Conservation (phyloP, 1,140 invertebrate species). For the Cydia fagiglandana region DNA sequence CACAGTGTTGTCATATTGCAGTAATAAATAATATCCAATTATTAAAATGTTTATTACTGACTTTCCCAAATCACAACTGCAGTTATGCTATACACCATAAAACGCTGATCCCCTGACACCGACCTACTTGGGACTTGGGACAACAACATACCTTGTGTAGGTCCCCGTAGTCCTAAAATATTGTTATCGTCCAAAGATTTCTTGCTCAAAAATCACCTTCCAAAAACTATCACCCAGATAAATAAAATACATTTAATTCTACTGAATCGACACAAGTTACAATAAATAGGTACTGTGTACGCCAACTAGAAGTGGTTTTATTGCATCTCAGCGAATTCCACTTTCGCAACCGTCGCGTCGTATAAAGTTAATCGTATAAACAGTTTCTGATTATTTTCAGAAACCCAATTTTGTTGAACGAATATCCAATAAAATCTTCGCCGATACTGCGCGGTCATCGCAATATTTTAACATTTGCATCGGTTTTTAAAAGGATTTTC, state of each 20-base stretch:
- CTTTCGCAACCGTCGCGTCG: slow-evolving; percentile 8
- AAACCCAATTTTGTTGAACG: slow-evolving; percentile 5
- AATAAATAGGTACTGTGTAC: neutral
- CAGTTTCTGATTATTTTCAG: neutral
- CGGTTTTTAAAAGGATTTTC: neutral
- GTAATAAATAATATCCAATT: no score
- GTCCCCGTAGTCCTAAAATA: no score
- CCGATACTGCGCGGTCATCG: neutral
- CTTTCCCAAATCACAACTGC: no score
- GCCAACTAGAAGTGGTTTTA: neutral
- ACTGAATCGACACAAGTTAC: neutral
- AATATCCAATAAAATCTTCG: neutral
- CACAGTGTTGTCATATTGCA: no score
- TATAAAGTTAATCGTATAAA: slow-evolving; percentile 16
- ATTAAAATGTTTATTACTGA: no score
- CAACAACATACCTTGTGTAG: neutral
- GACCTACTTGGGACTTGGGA: neutral
- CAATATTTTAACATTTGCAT: neutral
- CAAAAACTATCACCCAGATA: neutral
- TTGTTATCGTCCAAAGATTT: neutral
- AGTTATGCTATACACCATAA: no score
- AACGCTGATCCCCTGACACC: no score
- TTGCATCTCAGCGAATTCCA: neutral
- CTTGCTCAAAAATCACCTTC: slow-evolving; percentile 1
- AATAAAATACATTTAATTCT: neutral